A percentile compares a stretch with the other conserved stretches of the same genome.
Conservation (phyloP, 2,113 vertebrate genomes). For the Pachypanchax playfairii region DNA sequence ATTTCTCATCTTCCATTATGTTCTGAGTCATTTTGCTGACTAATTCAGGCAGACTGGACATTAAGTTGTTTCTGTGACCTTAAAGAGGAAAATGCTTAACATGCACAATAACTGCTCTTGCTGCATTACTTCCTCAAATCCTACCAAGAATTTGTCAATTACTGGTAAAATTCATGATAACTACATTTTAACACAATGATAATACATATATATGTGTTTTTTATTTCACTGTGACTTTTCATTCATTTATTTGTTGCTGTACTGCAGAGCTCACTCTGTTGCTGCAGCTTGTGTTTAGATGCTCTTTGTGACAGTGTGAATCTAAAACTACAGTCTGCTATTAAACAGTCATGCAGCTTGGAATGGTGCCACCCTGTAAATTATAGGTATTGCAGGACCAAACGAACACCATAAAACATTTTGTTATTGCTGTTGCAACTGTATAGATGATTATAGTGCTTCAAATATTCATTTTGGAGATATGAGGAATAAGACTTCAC, state of each 20-base stretch:
- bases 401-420: constrained; percentile 34
- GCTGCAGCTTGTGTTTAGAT: constrained; percentile 39
- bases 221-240: constrained; percentile 7
- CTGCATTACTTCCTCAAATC: too few relatives aligned
- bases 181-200: too few relatives aligned
- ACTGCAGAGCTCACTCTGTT: constrained; percentile 10
- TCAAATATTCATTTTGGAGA: constrained; percentile 60
- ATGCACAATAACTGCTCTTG: too few relatives aligned
- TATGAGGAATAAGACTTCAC: constrained; percentile 65
- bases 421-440: constrained; percentile 55
- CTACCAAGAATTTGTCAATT: too few relatives aligned
- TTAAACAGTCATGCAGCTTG: constrained; percentile 29
- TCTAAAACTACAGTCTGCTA: constrained; percentile 10
- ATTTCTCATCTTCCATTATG: not conserved
- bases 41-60: too few relatives aligned
- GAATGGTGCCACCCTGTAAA: constrained; percentile 23
- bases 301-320: constrained; percentile 16
- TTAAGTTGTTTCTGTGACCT: too few relatives aligned
- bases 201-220: too few relatives aligned
- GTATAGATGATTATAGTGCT: constrained; percentile 47
- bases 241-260: constrained; percentile 4
- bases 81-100: too few relatives aligned
- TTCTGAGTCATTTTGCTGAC: too few relatives aligned
- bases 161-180: too few relatives aligned
- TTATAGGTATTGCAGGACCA: constrained; percentile 28